Evolutionary conservation across 2,797 vertebrate genomes (phyloP), one percentile per base, ranked within the genome.

Genomic region (Leptodactylus fallax): DNA sequence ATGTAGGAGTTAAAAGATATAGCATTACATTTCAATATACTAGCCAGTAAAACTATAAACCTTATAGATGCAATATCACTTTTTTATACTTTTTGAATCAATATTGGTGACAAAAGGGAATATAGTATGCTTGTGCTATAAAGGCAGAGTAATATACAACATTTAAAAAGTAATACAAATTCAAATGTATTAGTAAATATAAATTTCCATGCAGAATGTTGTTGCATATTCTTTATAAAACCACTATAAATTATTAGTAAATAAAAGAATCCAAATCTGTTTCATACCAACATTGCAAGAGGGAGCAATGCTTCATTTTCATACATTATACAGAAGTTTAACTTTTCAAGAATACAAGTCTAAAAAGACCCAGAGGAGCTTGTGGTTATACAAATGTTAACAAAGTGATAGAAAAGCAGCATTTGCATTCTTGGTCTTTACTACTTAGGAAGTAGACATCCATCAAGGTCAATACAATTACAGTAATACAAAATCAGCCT

Each of bases 401-500:
- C 49, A 53, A 79, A 79, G 67, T 86, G 77, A 86, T 86, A 79
- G 78, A 77, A 61, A 79, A 63, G 76, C 60, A n/a, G 58, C 17
- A 79, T 85, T 85, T 86, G 77, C 77, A 79, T 86, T 69, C 58
- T 67, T 25, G 63, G 61, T 86, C 61, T 65, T 65, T 69, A 79
- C 25, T 86, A 51, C 63, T 27, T 69, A 36, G 85, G 14, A 53
- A 79, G 74, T 56, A 55, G 76, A 79, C 77, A 86, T 79, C 85
- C 61, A 80, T 86, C 85, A 86, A 86, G 85, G 85, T 86, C 85
- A 86, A 69, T 69, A 80, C 85, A 86, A 86, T 86, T 86, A 86
- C 85, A 86, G 77, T 86, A 86, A 86, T 79, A 86, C 77, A 79
- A 79, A 86, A 79, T 69, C 60, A 69, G 85, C 85, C 85, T 79